These are phyloP conservation scores for Caenorhabditis virilis DNA, from an alignment of 2,888 invertebrate species.

Conservation along the genomic window DNA sequence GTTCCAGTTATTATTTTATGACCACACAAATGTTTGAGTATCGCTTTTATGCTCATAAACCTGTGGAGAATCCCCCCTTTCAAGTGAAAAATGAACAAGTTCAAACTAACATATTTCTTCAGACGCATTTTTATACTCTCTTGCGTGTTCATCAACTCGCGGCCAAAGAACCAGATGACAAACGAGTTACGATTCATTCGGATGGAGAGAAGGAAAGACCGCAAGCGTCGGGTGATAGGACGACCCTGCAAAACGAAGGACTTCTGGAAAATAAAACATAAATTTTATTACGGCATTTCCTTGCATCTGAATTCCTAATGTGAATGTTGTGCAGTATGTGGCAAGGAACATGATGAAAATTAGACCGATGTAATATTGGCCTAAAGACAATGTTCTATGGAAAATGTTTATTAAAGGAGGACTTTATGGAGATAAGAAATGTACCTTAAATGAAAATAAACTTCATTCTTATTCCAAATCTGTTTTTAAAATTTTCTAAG, in stretches of 20 bases:
- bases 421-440: no score
- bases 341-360: conserved; percentile 67
- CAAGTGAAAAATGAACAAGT: not conserved
- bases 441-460: no score
- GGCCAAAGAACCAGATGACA: conserved; percentile 59
- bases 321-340: conserved; percentile 63
- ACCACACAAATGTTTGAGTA: no score
- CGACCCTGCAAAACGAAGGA: conserved; percentile 44
- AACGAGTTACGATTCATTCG: conserved; percentile 55
- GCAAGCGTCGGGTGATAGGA: conserved; percentile 47
- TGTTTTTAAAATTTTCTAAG: no score
- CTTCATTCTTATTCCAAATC: no score
- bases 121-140: conserved; percentile 61
- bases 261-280: no score
- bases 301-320: conserved; percentile 62
- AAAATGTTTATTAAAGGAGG: no score
- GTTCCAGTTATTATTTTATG: no score
- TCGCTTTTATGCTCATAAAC: no score
- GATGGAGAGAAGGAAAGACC: conserved; percentile 54
- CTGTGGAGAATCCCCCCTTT: no score
- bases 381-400: no score
- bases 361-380: conserved; percentile 58
- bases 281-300: conserved; percentile 65
- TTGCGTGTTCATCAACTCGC: conserved; percentile 62
- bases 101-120: conserved; percentile 58